A percentile compares a stretch with the other conserved stretches of the same genome.
These are phyloP conservation scores for Percopsis transmontana DNA, from an alignment of 2,113 vertebrate species.

Conservation along the genomic window DNA sequence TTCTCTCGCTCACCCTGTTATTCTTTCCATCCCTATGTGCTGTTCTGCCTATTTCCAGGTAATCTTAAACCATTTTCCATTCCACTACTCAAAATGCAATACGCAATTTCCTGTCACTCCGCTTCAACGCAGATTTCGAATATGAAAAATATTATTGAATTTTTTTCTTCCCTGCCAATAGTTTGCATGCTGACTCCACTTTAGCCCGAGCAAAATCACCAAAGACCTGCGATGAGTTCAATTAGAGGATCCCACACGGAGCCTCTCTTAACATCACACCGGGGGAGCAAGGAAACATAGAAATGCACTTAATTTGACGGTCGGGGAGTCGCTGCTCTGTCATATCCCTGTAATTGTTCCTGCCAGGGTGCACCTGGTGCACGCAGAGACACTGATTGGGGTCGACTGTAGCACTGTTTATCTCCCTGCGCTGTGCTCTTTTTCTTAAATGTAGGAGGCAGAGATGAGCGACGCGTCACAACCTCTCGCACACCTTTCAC, in stretches of 20 bases:
- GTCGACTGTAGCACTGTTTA: constrained; percentile 13
- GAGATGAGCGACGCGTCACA: no score
- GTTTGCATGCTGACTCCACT: constrained; percentile 5
- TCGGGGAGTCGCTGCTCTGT: constrained; percentile 20
- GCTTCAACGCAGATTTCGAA: constrained; percentile 6
- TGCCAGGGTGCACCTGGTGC: constrained; percentile 19
- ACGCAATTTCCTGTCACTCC: neutral
- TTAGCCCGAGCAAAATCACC: constrained; percentile 21
- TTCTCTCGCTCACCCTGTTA: constrained; percentile 1
- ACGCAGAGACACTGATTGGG: constrained; percentile 21
- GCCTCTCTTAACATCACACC: constrained; percentile 41
- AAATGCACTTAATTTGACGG: constrained; percentile 53
- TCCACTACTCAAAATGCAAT: neutral
- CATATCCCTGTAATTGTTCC: constrained; percentile 42
- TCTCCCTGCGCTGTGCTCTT: neutral
- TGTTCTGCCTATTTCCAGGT: neutral
- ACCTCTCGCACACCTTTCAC: neutral
- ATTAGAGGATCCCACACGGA: constrained; percentile 51
- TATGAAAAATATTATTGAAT: neutral
- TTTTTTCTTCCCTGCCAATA: neutral
- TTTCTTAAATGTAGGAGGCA: neutral
- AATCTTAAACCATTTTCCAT: neutral
- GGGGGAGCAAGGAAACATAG: constrained; percentile 33
- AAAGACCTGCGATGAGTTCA: constrained; percentile 37
- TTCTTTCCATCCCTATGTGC: constrained; percentile 1